Evolutionary conservation across 1,140 invertebrate genomes (phyloP), one percentile per base, ranked within the genome.

Genomic region (Drosophila ogumai): DNA sequence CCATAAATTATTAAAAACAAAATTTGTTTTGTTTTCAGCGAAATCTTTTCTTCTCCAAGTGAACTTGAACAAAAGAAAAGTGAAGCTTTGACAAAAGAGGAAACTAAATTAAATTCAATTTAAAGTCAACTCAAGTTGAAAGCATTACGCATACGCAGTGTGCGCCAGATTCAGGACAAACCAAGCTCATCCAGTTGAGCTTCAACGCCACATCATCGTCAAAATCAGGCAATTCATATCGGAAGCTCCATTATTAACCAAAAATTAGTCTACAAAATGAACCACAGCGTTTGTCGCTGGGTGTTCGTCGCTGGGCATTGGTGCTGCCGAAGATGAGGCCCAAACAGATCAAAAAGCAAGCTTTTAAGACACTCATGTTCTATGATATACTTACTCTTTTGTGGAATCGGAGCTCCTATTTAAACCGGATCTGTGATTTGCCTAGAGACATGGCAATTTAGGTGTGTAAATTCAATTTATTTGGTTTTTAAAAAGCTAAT

Each of bases 131-230:
- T 31, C 12, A 6, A 36, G 31, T 31, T 58, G 22, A 44, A 47
- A 57, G 13, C 40, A 69, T 77, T 46, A 77, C 64, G 31, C 57
- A 69, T 77, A 77, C 65, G 74, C 57, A 38, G 36, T 49, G 75
- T 76, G 22, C 10, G 34, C 43, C 41, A 17, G 6, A 43, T n/a
- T 46, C 19, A 1, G 22, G 17, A 10, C 31, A 25, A 34, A 32
- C 22, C 43, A 9, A 28, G 25, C 38, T 41, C 17, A 43, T 54
- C 41, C n/a, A n/a, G 61, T 38, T 44, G 47, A 52, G 32, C 38
- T 36, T 54, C 54, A 41, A 38, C 17, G 34, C 17, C 17, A 32
- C 32, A 36, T 34, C 41, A 47, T 76, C 63, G 38, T 38, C 55
- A 54, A 36, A 66, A 66, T 67, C 55, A 65, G 58, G 38, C n/a